Conservation (phyloP, 2,113 vertebrate species). For the Scolopax mira region DNA sequence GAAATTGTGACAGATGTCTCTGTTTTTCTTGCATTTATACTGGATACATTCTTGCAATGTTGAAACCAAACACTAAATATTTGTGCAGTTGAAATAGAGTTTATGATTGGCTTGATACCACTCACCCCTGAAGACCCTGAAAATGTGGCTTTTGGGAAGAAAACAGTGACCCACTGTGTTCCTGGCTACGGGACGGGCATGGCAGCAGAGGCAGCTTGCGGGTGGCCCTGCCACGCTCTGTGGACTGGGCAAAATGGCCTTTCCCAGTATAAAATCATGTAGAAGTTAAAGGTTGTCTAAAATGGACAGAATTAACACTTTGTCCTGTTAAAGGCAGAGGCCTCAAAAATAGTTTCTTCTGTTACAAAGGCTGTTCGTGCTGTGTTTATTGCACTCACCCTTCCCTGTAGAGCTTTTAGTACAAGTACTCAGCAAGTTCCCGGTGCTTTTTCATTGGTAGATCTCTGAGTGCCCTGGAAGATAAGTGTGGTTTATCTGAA, state of each 20-base stretch:
- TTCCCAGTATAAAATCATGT: background rate
- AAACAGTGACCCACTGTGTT: fast-evolving
- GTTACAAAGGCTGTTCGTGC: background rate
- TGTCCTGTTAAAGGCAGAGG: background rate
- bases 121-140: background rate
- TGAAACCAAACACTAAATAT: background rate
- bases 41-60: background rate
- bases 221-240: fast-evolving
- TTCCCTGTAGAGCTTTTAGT: background rate
- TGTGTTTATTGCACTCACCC: background rate
- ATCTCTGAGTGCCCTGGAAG: background rate
- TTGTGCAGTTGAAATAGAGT: background rate
- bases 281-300: background rate
- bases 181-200: fast-evolving
- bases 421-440: background rate
- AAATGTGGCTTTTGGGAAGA: background rate
- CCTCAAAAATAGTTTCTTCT: background rate
- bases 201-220: background rate
- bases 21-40: no score
- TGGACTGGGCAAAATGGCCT: background rate
- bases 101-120: background rate
- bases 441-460: background rate
- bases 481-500: background rate
- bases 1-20: background rate
- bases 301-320: background rate